Percentiles rank a stretch among this genome's conserved stretches.
phyloP scores from a whole-genome alignment of 1,140 invertebrate species.

The Euwallacea similis region DNA sequence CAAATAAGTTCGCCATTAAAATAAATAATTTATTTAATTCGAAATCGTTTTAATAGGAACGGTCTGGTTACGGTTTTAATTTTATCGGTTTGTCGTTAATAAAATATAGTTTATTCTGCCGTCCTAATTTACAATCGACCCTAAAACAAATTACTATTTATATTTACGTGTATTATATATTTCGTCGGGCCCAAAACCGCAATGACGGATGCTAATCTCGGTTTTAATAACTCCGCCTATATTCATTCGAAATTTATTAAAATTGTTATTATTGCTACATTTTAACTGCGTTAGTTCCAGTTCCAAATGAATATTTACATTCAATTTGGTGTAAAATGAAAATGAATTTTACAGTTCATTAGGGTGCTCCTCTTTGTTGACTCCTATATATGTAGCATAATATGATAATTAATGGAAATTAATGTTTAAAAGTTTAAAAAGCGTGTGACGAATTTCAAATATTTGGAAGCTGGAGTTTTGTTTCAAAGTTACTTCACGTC shows the following conservation, averaged over 20 bases:
- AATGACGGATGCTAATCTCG: conserved; percentile 14
- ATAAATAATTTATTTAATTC: conserved; percentile 30
- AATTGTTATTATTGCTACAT: not conserved
- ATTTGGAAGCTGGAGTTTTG: too few relatives aligned
- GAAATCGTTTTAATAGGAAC: conserved; percentile 30
- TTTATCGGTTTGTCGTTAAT: conserved; percentile 26
- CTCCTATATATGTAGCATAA: too few relatives aligned
- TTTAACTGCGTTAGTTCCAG: not conserved
- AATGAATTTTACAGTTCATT: too few relatives aligned
- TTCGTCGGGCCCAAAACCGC: conserved; percentile 1
- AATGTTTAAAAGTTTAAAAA: too few relatives aligned
- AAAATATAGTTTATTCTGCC: conserved; percentile 18
- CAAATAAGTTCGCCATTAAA: conserved; percentile 3
- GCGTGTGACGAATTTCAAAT: too few relatives aligned
- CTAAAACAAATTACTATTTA: conserved; percentile 30
- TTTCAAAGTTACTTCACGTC: too few relatives aligned
- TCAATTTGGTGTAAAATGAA: not conserved
- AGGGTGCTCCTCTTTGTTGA: too few relatives aligned
- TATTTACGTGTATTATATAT: conserved; percentile 20
- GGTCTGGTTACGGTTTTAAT: conserved; percentile 19
- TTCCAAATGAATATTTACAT: not conserved
- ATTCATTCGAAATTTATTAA: conserved; percentile 1
- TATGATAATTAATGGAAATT: too few relatives aligned
- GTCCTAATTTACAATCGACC: conserved; percentile 25
- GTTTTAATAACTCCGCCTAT: conserved; percentile 15